Evolutionary conservation across 1,140 invertebrate genomes (phyloP).

Genomic region (Drosophila cardini): DNA sequence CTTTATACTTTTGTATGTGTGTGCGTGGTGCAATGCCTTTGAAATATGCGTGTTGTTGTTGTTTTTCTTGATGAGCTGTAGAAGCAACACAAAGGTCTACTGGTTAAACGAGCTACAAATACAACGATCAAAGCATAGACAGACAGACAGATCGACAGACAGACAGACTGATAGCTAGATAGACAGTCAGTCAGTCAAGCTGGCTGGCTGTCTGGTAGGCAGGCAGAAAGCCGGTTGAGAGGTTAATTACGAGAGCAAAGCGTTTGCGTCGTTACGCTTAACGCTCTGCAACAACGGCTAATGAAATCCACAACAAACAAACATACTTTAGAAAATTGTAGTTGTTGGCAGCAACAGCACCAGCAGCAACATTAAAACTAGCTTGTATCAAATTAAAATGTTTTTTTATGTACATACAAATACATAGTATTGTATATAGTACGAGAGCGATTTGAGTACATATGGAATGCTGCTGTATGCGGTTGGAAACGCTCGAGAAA

Average conservation of each 20-base stretch:
- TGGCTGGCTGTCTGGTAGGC: conserved; percentile 38
- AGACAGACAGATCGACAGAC: conserved; percentile 22
- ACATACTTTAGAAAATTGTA: conserved; percentile 33
- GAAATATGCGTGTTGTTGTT: conserved; percentile 55
- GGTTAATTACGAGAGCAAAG: conserved; percentile 81
- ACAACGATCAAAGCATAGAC: conserved; percentile 17
- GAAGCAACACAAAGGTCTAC: conserved; percentile 58
- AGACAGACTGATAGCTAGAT: conserved; percentile 17
- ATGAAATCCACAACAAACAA: conserved; percentile 24
- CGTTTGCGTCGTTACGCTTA: conserved; percentile 75
- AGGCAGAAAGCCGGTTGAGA: conserved; percentile 80
- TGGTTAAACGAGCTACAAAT: conserved; percentile 54
- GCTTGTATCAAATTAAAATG: conserved; percentile 48
- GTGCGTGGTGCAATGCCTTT: conserved; percentile 35
- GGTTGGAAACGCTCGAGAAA: conserved; percentile 32
- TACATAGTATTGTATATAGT: background rate
- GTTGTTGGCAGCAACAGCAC: conserved; percentile 30
- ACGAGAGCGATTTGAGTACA: background rate
- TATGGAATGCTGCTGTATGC: conserved; percentile 5
- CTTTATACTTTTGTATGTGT: background rate
- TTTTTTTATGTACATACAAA: conserved; percentile 18
- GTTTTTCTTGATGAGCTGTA: conserved; percentile 13
- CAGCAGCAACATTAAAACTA: conserved; percentile 27
- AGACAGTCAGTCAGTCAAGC: background rate
- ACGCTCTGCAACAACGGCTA: conserved; percentile 43